Evolutionary conservation across 2,113 vertebrate species (phyloP).

Genomic region (Loxodonta africana): DNA sequence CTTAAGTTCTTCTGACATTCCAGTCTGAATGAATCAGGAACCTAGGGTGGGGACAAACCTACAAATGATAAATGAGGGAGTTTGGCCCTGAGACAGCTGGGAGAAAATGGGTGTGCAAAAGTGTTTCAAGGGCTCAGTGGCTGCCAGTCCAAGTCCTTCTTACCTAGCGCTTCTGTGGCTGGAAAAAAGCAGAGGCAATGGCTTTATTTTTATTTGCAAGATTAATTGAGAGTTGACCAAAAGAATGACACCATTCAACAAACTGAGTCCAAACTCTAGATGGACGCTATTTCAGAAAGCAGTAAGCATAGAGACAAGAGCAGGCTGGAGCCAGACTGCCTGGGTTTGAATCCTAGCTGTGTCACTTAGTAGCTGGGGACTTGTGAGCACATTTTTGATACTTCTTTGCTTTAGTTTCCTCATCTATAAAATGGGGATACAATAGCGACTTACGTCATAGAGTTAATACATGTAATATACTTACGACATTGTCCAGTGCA

Average conservation of each 20-base stretch:
- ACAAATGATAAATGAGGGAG: not conserved
- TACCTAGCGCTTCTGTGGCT: not conserved
- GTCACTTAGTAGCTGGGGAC: not conserved
- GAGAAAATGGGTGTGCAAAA: not conserved
- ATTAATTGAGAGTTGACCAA: not conserved
- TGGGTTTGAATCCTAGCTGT: not conserved
- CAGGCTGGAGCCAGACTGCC: not conserved
- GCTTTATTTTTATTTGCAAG: slow-evolving; percentile 40
- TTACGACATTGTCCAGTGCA: not conserved
- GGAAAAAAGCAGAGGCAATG: not conserved
- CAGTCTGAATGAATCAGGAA: not conserved
- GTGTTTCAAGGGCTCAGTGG: not conserved
- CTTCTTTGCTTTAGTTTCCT: slow-evolving; percentile 24
- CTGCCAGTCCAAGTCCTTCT: not conserved
- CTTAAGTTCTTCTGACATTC: not conserved
- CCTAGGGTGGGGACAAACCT: not conserved
- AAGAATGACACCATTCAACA: slow-evolving; percentile 11
- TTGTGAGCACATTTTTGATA: not conserved
- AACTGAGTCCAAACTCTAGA: not conserved
- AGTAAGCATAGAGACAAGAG: not conserved
- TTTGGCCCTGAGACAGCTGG: not conserved
- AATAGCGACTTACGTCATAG: not conserved
- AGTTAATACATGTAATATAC: not conserved
- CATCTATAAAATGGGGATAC: not conserved
- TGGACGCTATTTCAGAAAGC: slow-evolving; percentile 10